Evolutionary conservation across 2,888 invertebrate species (phyloP), one percentile per base, ranked within the genome.

Genomic region (Calliopum simillimum): DNA sequence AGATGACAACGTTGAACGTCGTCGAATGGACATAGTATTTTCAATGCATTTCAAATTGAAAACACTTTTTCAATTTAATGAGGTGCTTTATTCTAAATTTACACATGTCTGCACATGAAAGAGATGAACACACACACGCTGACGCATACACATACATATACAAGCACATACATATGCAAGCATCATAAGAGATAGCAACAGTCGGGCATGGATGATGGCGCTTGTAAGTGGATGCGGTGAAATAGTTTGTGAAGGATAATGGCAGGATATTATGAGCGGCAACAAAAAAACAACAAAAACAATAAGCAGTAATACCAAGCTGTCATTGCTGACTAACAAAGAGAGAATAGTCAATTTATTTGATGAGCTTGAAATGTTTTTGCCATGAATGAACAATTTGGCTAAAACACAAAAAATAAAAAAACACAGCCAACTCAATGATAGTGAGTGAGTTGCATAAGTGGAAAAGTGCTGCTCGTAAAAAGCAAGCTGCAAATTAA

Each of bases 21-120:
- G 33, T 33, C 33, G 33, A 8, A 33, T 33, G 33, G 33, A 33
- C 33, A 33, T 33, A 8, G 33, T 33, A 33, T 33, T 41, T 59
- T 13, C 19, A 59, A 59, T 43, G 41, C 76, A 78, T 75, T 77
- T 76, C 74, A 81, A 80, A 79, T 79, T 80, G 79, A 74, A 62
- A 68, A 75, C 73, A 78, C 78, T 81, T 80, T 82, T 80, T 82
- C 81, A 82, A 79, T 82, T 81, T 81, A 81, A 81, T 81, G 81
- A 81, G 82, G 77, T 80, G 79, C 80, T 82, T 33, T 79, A 79
- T 81, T 81, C 78, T 76, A 77, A 79, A 82, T 78, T 79, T 81
- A 76, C 79, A 81, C 82, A 76, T 77, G 76, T 75, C 75, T 76
- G 77, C 73, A 63, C 70, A 55, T 46, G 44, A 46, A 41, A 53